Percentiles rank a stretch among this genome's conserved stretches.
phyloP scores from a whole-genome alignment of 2,797 vertebrate species.

The Aplochiton taeniatus region DNA sequence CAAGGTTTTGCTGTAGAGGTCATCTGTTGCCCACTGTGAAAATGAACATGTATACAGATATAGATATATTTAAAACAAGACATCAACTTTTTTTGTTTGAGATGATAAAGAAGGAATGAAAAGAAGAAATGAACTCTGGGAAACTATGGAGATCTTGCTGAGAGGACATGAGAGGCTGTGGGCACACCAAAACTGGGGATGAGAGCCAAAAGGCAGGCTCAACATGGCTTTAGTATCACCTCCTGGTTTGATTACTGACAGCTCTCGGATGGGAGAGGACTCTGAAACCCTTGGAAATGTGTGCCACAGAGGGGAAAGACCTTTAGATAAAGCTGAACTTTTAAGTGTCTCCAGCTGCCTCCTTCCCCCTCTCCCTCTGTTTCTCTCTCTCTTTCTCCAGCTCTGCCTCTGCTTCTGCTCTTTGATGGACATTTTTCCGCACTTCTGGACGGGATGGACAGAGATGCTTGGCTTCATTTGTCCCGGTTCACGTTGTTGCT shows the following conservation, averaged over 20 bases:
- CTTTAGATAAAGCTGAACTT: slow-evolving; percentile 73
- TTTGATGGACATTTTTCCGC: slow-evolving; percentile 74
- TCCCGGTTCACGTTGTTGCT: slow-evolving; percentile 73
- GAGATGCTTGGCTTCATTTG: slow-evolving; percentile 72
- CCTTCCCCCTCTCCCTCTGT: slow-evolving; percentile 65
- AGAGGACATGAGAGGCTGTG: slow-evolving; percentile 84
- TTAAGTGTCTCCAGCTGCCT: slow-evolving; percentile 73
- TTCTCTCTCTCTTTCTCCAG: slow-evolving; percentile 61
- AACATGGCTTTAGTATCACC: slow-evolving; percentile 77
- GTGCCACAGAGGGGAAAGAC: slow-evolving; percentile 73
- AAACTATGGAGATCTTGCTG: slow-evolving; percentile 83
- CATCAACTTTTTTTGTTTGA: slow-evolving; percentile 80
- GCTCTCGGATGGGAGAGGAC: slow-evolving; percentile 77
- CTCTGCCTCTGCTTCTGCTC: slow-evolving; percentile 76
- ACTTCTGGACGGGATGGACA: slow-evolving; percentile 78
- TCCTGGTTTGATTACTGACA: slow-evolving; percentile 78
- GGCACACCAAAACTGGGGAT: slow-evolving; percentile 76
- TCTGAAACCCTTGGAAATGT: slow-evolving; percentile 76
- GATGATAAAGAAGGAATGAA: slow-evolving; percentile 75
- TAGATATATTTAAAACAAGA: slow-evolving; percentile 90
- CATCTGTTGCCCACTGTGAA: slow-evolving; percentile 97
- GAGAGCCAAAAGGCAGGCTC: slow-evolving; percentile 74
- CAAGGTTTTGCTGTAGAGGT: slow-evolving; percentile 84
- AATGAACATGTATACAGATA: slow-evolving; percentile 85
- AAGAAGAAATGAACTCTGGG: slow-evolving; percentile 74